Evolutionary conservation across 2,888 invertebrate genomes (phyloP).

Genomic region (Orthonychiurus folsomi): DNA sequence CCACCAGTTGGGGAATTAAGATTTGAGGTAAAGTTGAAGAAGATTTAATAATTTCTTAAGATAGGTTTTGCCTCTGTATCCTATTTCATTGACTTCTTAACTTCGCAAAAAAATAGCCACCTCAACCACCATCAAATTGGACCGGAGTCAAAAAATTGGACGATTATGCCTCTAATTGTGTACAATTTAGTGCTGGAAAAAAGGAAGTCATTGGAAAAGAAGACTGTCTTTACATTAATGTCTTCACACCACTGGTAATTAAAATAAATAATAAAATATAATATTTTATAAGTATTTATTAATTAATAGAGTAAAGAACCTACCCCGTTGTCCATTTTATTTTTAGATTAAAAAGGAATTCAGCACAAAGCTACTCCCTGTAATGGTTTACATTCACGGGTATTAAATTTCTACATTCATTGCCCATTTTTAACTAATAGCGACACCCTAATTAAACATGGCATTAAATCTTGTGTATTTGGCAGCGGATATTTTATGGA

Average conservation of each 20-base stretch:
- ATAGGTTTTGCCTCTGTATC: background rate
- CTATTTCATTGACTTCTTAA: background rate
- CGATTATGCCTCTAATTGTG: background rate
- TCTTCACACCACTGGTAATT: background rate
- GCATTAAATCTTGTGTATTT: too few relatives aligned
- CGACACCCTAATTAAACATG: too few relatives aligned
- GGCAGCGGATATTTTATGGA: background rate
- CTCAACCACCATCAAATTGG: background rate
- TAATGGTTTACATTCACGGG: background rate
- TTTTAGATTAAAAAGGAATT: background rate
- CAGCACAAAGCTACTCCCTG: background rate
- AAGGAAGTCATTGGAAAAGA: background rate
- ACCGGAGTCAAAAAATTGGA: background rate
- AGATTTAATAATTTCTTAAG: too few relatives aligned
- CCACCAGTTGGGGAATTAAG: background rate
- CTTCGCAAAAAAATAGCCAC: background rate
- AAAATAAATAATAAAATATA: too few relatives aligned
- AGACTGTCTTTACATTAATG: background rate
- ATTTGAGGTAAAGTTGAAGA: background rate
- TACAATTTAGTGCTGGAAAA: background rate
- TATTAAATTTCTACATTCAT: background rate
- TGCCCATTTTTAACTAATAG: background rate
- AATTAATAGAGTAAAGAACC: too few relatives aligned
- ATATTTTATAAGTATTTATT: too few relatives aligned
- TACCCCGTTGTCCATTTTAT: too few relatives aligned